A percentile compares a stretch with the other conserved stretches of the same genome.
phyloP scores from a whole-genome alignment of 1,140 invertebrate species.

The Bathynomus jamesi region DNA sequence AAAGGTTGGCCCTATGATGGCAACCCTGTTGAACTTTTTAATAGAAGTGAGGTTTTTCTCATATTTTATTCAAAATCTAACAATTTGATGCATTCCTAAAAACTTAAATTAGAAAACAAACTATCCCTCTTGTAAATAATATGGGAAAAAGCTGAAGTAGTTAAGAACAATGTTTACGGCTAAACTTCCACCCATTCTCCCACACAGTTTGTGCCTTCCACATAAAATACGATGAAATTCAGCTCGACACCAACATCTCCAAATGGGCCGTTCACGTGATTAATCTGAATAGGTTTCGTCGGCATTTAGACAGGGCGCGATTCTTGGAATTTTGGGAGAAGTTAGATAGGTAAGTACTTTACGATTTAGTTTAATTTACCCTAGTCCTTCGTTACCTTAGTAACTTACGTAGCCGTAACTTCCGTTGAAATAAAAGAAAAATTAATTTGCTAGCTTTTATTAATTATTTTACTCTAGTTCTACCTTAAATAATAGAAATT shows the following conservation, averaged over 20 bases:
- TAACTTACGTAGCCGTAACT: too few species aligned
- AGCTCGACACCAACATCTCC: conserved; percentile 83
- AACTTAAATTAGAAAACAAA: neutral
- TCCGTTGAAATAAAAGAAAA: too few species aligned
- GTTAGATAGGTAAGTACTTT: conserved; percentile 71
- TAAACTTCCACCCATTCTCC: too few species aligned
- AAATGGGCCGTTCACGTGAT: conserved; percentile 94
- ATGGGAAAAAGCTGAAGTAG: too few species aligned
- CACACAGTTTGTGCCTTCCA: conserved; percentile 94
- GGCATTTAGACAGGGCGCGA: conserved; percentile 92
- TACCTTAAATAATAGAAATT: neutral
- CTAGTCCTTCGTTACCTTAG: neutral
- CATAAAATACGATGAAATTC: conserved; percentile 93
- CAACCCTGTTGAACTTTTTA: conserved; percentile 95
- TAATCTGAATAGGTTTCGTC: conserved; percentile 79
- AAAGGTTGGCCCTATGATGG: conserved; percentile 99
- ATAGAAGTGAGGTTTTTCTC: conserved; percentile 65
- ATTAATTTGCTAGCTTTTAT: conserved; percentile 9
- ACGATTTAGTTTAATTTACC: conserved; percentile 6
- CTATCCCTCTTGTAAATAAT: too few species aligned
- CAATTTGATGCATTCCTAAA: neutral
- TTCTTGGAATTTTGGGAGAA: conserved; percentile 96
- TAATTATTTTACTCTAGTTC: neutral
- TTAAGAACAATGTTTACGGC: too few species aligned
- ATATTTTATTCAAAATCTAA: conserved; percentile 5